Evolutionary conservation across 64 coral and sea anemone species (phyloP).

Genomic region (Montipora foliosa): DNA sequence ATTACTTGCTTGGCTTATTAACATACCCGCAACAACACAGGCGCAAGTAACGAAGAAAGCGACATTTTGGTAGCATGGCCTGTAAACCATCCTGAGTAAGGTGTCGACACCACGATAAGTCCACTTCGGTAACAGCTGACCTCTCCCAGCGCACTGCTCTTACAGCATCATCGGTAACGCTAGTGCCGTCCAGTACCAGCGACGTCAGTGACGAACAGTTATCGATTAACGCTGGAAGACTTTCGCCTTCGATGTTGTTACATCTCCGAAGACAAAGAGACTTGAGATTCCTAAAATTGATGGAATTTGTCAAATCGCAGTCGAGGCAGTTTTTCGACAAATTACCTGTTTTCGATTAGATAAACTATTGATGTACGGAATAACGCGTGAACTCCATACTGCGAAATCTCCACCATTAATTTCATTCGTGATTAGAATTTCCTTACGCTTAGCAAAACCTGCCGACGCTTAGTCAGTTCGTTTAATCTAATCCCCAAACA

Average conservation of each 20-base stretch:
- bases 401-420: too few relatives aligned
- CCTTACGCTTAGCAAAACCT: too few relatives aligned
- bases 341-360: too few relatives aligned
- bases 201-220: slow-evolving; percentile 61
- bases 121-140: slow-evolving; percentile 72
- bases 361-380: too few relatives aligned
- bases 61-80: slow-evolving; percentile 65
- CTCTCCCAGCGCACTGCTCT: slow-evolving; percentile 65
- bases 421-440: too few relatives aligned
- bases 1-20: neutral
- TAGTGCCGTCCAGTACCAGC: slow-evolving; percentile 80
- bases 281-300: slow-evolving; percentile 16
- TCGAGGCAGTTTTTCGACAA: too few relatives aligned
- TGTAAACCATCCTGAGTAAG: slow-evolving; percentile 72
- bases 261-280: slow-evolving; percentile 83
- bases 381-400: too few relatives aligned
- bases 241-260: slow-evolving; percentile 71
- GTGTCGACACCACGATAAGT: slow-evolving; percentile 89
- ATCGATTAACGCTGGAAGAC: slow-evolving; percentile 62
- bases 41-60: slow-evolving; percentile 75
- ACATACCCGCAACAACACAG: slow-evolving; percentile 87
- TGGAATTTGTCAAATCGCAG: neutral
- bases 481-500: too few relatives aligned
- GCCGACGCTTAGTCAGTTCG: too few relatives aligned
- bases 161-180: slow-evolving; percentile 53